Percentiles rank a stretch among this genome's conserved stretches.
Conservation (phyloP, 2,888 invertebrate species). For the Elmis aenea region DNA sequence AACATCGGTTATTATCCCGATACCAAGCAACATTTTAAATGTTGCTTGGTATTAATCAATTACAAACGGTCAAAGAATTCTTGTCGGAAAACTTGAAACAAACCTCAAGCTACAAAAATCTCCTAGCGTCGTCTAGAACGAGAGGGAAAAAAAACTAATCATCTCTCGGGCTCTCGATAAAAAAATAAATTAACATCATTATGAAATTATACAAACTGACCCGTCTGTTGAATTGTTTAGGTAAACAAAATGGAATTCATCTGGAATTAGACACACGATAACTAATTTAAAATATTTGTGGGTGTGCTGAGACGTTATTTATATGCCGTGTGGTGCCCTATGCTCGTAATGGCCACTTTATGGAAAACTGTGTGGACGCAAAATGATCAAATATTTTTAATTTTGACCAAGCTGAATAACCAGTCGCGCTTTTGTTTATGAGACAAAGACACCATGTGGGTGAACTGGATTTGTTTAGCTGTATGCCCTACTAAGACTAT, state of each 20-base stretch:
- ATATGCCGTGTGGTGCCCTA: slow-evolving; percentile 8
- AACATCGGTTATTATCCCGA: slow-evolving; percentile 27
- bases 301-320: slow-evolving; percentile 10
- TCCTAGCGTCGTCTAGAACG: too few relatives aligned
- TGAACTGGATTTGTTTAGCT: too few relatives aligned
- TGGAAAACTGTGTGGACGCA: slow-evolving; percentile 8
- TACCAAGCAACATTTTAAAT: slow-evolving; percentile 14
- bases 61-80: slow-evolving; percentile 7
- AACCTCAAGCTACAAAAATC: too few relatives aligned
- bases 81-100: slow-evolving; percentile 11
- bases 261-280: slow-evolving; percentile 3
- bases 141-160: slow-evolving; percentile 2
- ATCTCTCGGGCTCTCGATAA: slow-evolving; percentile 2
- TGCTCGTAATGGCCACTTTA: too few relatives aligned
- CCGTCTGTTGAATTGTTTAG: too few relatives aligned
- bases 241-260: slow-evolving; percentile 7
- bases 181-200: slow-evolving; percentile 8
- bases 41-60: slow-evolving; percentile 14
- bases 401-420: too few relatives aligned
- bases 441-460: too few relatives aligned
- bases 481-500: too few relatives aligned
- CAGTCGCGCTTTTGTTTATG: too few relatives aligned
- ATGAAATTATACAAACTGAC: slow-evolving; percentile 6
- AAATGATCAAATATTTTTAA: too few relatives aligned
- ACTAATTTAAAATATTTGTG: slow-evolving; percentile 5